These are phyloP conservation scores for Umimayanthus kanabou DNA, from an alignment of 92 coral and sea anemone species.

Conservation along the genomic window DNA sequence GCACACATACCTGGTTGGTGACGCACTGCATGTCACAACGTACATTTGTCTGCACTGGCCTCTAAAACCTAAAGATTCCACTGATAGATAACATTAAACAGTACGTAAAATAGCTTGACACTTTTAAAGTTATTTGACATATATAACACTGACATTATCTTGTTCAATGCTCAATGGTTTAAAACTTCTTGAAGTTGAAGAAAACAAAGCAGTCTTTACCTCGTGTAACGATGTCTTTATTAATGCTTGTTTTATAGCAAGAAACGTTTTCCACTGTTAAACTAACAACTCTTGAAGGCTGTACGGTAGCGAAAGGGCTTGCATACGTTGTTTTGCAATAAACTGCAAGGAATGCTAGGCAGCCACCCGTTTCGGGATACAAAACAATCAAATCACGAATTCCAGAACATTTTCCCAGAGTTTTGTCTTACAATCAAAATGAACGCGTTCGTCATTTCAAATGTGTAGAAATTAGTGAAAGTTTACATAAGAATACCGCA, in stretches of 20 bases:
- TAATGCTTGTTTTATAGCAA: neutral
- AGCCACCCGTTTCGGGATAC: neutral
- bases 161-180: neutral
- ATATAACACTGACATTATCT: too few relatives aligned
- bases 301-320: neutral
- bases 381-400: slow-evolving; percentile 14
- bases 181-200: neutral
- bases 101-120: neutral
- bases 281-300: neutral
- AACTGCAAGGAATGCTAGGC: slow-evolving; percentile 3
- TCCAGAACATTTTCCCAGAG: slow-evolving; percentile 26
- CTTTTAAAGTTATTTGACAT: neutral
- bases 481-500: neutral
- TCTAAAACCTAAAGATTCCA: neutral
- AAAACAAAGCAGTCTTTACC: neutral
- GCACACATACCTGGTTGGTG: neutral
- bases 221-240: neutral
- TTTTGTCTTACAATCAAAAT: slow-evolving; percentile 21
- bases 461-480: neutral
- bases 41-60: neutral
- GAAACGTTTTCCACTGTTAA: neutral
- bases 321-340: neutral
- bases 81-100: neutral
- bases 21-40: neutral
- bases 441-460: neutral